phyloP scores from a whole-genome alignment of 1,140 invertebrate genomes.

The Harlomillsia oculata region DNA sequence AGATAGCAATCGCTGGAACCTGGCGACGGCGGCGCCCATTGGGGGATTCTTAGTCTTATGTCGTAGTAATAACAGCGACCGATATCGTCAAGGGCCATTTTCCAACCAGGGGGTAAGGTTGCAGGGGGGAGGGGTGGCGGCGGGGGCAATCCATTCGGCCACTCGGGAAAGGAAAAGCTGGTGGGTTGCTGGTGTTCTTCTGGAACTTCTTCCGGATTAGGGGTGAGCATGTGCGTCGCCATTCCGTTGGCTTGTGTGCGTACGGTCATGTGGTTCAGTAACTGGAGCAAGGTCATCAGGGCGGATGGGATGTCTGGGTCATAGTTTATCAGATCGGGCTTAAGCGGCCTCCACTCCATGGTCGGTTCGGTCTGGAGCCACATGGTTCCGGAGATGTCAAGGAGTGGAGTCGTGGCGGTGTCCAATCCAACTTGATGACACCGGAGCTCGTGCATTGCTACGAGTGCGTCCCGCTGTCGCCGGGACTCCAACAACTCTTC shows the following conservation, averaged over 20 bases:
- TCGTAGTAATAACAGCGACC: constrained; percentile 89
- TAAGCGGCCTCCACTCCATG: too few relatives aligned
- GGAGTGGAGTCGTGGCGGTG: constrained; percentile 23
- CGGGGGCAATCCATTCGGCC: constrained; percentile 28
- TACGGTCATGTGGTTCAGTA: constrained; percentile 13
- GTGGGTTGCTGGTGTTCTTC: too few relatives aligned
- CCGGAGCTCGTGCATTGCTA: constrained; percentile 53
- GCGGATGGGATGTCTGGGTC: too few relatives aligned
- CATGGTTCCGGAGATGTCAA: constrained; percentile 27
- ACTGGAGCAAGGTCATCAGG: constrained; percentile 23
- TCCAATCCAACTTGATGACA: constrained; percentile 37
- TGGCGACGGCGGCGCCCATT: constrained; percentile 73
- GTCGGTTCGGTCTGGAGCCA: too few relatives aligned
- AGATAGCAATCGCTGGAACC: constrained; percentile 29
- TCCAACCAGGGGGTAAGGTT: constrained; percentile 51
- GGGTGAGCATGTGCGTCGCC: not conserved
- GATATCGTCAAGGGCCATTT: constrained; percentile 63
- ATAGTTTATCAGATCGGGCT: too few relatives aligned
- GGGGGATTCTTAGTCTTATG: constrained; percentile 64
- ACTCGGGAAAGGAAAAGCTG: constrained; percentile 28
- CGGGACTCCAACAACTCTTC: constrained; percentile 49
- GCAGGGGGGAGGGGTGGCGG: constrained; percentile 32
- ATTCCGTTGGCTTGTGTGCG: too few relatives aligned
- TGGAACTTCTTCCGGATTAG: not conserved
- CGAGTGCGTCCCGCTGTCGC: constrained; percentile 50